Evolutionary conservation across 2,113 vertebrate species (phyloP), one percentile per base, ranked within the genome.

Genomic region (Piliocolobus tephrosceles): DNA sequence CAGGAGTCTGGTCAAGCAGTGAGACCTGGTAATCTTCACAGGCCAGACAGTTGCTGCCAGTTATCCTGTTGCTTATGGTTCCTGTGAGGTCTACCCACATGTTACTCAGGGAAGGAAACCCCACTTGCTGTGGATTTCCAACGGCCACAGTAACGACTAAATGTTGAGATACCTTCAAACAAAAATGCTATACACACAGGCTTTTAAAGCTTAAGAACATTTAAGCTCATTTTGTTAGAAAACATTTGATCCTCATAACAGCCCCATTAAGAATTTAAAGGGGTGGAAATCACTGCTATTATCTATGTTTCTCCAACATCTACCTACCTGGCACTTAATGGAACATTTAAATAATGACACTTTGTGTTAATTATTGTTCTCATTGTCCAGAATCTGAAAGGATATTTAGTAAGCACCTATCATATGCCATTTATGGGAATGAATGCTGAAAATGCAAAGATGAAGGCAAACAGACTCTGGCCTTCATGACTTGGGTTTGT

Each of bases 371-470:
- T 87, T 86, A 12, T 55, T 45, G 9, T 30, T 22, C 45, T 88
- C 6, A 35, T 23, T 68, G 22, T 35, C 38, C 8, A 72, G 55
- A 22, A 66, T 73, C 4, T 45, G 25, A 4, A 66, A 91, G 8
- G 32, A 35, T 45, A 52, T 45, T 47, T 55, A 68, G 35, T 68
- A 73, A 45, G 38, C 3, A 32, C 9, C 47, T 61, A 40, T n/a
- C 68, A 88, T 11, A 5, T 80, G 72, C 18, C 40, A 52, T 58
- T 64, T 8, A 20, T 23, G 7, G 20, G 3, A 55, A n/a, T 43
- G 27, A n/a, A 75, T 70, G 88, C 45, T 50, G 45, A 83, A 79
- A 70, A 81, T 6, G 55, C 22, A 81, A 80, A 92, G 55, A 72
- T 84, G 73, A 90, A 79, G 57, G 18, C 57, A 95, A 43, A 86